Percentiles rank a stretch among this genome's conserved stretches.
phyloP scores from a whole-genome alignment of 2,113 vertebrate genomes.

The Phalacrocorax brasilianus region DNA sequence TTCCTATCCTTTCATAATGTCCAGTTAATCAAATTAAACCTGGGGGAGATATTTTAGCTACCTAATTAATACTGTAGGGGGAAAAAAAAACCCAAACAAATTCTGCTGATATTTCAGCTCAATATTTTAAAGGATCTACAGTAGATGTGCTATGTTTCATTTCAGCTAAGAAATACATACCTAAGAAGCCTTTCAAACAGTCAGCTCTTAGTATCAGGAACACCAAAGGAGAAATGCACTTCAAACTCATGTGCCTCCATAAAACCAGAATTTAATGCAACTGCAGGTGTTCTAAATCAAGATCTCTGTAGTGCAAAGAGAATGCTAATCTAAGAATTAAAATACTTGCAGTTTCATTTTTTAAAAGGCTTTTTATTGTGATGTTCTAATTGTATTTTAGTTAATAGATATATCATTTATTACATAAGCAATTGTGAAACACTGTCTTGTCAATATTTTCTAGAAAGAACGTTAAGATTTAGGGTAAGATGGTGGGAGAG shows the following conservation, averaged over 20 bases:
- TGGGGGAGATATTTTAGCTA: background rate
- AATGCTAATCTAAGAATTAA: background rate
- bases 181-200: background rate
- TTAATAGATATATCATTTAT: background rate
- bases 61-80: background rate
- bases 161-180: background rate
- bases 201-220: background rate
- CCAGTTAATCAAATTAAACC: background rate
- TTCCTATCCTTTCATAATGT: background rate
- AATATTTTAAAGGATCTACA: background rate
- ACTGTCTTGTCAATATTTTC: background rate
- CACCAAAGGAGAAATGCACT: background rate
- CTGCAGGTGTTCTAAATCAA: background rate
- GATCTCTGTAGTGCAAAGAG: background rate
- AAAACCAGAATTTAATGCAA: background rate
- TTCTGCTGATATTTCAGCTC: background rate
- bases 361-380: background rate
- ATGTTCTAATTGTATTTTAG: background rate
- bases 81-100: accelerated
- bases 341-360: background rate
- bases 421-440: background rate
- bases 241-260: background rate
- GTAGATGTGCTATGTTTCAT: background rate
- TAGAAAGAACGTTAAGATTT: background rate
- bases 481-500: background rate